These are phyloP conservation scores for Drosophila yakuba DNA, from an alignment of 1,140 invertebrate genomes.

Conservation along the genomic window DNA sequence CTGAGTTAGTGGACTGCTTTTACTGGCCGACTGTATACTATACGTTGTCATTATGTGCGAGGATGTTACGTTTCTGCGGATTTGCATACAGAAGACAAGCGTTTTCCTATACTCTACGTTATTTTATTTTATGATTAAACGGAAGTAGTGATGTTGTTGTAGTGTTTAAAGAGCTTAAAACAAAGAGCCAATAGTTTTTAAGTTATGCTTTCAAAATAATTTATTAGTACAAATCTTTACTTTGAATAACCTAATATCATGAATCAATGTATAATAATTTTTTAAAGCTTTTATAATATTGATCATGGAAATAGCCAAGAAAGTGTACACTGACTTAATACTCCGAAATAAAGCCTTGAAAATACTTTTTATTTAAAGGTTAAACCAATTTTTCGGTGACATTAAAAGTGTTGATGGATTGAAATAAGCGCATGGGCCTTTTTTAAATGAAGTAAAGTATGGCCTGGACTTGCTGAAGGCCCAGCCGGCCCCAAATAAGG, in stretches of 20 bases:
- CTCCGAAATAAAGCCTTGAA: no score
- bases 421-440: no score
- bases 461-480: neutral
- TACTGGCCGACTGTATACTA: conserved; percentile 43
- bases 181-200: no score
- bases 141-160: neutral
- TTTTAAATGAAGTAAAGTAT: neutral
- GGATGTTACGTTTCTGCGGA: conserved; percentile 22
- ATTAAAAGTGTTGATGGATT: neutral
- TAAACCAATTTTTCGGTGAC: neutral
- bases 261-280: no score
- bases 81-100: conserved; percentile 14
- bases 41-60: conserved; percentile 26
- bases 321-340: no score
- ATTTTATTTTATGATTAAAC: neutral
- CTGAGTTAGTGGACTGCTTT: conserved; percentile 62
- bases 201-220: no score
- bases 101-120: conserved; percentile 1
- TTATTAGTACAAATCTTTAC: no score
- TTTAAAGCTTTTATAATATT: no score
- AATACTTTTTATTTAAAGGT: neutral
- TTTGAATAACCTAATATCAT: no score
- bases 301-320: no score
- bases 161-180: neutral
- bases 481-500: conserved; percentile 7